phyloP scores from a whole-genome alignment of 2,113 vertebrate species.

The Caranx melampygus region DNA sequence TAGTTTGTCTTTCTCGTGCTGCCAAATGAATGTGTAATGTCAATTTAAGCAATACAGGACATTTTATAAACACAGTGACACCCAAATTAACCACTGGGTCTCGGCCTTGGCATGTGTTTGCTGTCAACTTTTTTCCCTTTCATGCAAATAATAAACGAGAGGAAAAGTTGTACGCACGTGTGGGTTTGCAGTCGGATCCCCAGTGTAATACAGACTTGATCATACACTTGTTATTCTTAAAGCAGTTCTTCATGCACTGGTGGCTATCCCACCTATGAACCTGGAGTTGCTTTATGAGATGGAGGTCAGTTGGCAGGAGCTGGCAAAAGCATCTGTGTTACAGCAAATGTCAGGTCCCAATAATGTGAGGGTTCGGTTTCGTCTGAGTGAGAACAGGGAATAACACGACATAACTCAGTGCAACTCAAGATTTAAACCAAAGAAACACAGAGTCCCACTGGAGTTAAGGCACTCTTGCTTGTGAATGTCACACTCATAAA shows the following conservation, averaged over 20 bases:
- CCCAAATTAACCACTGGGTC: conserved; percentile 37
- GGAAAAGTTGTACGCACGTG: conserved; percentile 44
- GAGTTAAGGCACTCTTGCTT: conserved; percentile 47
- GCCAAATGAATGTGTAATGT: conserved; percentile 37
- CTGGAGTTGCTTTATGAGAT: conserved; percentile 42
- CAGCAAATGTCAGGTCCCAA: conserved; percentile 57
- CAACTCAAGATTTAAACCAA: conserved; percentile 60
- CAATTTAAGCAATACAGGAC: conserved; percentile 13
- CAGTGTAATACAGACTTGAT: conserved; percentile 26
- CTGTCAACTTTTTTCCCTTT: conserved; percentile 40
- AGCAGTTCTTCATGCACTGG: conserved; percentile 41
- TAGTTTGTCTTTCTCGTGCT: conserved; percentile 1
- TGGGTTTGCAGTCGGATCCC: conserved; percentile 41
- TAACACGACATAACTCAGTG: conserved; percentile 59
- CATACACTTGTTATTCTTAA: conserved; percentile 50
- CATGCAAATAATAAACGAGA: conserved; percentile 48
- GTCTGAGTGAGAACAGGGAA: conserved; percentile 53
- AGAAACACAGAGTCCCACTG: conserved; percentile 50
- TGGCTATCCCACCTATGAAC: conserved; percentile 52
- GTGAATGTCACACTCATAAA: conserved; percentile 70
- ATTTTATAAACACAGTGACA: conserved; percentile 28
- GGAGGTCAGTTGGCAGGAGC: conserved; percentile 61
- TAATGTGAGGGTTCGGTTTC: conserved; percentile 67
- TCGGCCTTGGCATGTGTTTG: conserved; percentile 33
- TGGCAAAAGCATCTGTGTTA: conserved; percentile 55